Evolutionary conservation across 2,113 vertebrate species (phyloP), one percentile per base, ranked within the genome.

Genomic region (Arothron firmamentum): DNA sequence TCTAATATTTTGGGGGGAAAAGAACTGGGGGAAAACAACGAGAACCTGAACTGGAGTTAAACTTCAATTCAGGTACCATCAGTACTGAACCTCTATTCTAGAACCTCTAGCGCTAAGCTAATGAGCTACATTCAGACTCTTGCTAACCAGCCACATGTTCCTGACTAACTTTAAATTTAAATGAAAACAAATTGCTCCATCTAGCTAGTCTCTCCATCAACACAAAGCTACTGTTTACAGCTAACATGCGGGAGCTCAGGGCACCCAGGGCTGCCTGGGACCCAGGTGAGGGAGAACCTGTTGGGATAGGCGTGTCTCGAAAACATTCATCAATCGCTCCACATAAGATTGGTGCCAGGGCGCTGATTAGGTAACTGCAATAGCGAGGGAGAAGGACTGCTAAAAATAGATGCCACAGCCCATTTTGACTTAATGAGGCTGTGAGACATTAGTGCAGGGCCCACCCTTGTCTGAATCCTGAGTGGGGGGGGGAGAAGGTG

Each of bases 331-430:
- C 60, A 71, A 70, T 77, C 73, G 66, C 57, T 51, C 1, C 47
- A 43, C 57, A 76, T 63, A 68, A 51, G 58, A 75, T 77, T 67
- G 71, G 55, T 3, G 42, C 4, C 17, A n/a, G 19, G 65, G 31
- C 17, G 47, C 20, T 20, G 70, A 86, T 70, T 85, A 79, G 76
- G 60, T n/a, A 57, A 66, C 6, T 12, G 50, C 21, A 31, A 55
- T 2, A 8, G 34, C 15, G 5, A 63, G 57, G 62, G 63, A 77
- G 45, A 70, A 53, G 65, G 74, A 67, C 50, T 14, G 61, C 72
- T 80, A 79, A 84, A 85, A 85, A 87, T 82, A 85, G 75, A 79
- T 13, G 0, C 2, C 55, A 65, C 57, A 13, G 75, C 52, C 62
- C 57, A 74, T 73, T 80, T 75, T 64, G 52, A 28, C 68, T 75